Conservation (phyloP, 2,113 vertebrate genomes). For the Salvelinus namaycush region DNA sequence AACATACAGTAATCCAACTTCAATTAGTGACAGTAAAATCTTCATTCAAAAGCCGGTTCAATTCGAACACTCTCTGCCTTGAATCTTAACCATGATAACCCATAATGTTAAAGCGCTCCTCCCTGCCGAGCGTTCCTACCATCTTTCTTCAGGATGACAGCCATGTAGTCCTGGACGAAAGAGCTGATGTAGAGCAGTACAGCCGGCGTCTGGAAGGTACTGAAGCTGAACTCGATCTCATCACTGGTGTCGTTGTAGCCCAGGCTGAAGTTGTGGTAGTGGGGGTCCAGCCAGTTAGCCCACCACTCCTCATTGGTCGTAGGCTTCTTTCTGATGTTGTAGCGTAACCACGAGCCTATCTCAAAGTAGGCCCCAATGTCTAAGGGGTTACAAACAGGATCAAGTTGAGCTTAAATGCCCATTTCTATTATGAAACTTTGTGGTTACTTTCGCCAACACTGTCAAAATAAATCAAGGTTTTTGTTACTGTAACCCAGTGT, state of each 20-base stretch:
- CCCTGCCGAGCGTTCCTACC: conserved; percentile 69
- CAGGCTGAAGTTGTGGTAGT: conserved; percentile 81
- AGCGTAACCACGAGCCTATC: conserved; percentile 87
- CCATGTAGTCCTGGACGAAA: conserved; percentile 91
- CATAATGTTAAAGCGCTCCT: no score
- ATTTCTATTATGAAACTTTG: neutral
- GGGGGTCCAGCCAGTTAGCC: conserved; percentile 85
- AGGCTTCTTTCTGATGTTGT: conserved; percentile 86
- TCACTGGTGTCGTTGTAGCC: conserved; percentile 94
- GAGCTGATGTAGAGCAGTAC: conserved; percentile 95
- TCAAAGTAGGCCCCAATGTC: conserved; percentile 94
- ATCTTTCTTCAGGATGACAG: conserved; percentile 86
- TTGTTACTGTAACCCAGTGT: no score
- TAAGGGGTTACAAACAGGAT: conserved; percentile 42
- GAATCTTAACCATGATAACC: no score
- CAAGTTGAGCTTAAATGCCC: neutral
- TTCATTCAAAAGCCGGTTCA: no score
- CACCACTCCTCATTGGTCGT: conserved; percentile 84
- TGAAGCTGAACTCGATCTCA: conserved; percentile 96
- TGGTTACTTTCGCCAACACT: no score
- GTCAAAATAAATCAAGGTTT: no score
- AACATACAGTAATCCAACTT: no score
- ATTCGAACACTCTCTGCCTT: no score
- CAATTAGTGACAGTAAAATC: no score
- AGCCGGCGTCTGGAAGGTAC: conserved; percentile 83